Percentiles rank a stretch among this genome's conserved stretches.
phyloP scores from a whole-genome alignment of 2,888 invertebrate species.

The Heliconius ismenius region DNA sequence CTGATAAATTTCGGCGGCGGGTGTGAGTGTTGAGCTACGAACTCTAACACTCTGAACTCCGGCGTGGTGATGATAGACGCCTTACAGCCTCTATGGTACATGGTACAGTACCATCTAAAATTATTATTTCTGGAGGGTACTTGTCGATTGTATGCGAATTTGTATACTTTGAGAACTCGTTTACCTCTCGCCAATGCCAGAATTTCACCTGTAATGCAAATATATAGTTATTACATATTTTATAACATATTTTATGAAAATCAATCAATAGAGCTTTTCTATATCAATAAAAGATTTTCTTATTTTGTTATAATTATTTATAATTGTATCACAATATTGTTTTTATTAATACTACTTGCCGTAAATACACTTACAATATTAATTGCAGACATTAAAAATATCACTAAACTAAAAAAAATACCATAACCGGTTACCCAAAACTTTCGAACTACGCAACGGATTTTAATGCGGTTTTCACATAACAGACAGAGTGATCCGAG shows the following conservation, averaged over 20 bases:
- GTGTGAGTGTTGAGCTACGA: constrained; percentile 44
- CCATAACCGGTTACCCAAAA: not conserved
- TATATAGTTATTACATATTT: not conserved
- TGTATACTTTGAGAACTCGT: constrained; percentile 26
- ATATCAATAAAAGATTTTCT: not conserved
- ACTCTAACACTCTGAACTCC: constrained; percentile 30
- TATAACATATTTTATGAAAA: no score
- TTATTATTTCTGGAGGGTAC: constrained; percentile 28
- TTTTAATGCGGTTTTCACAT: not conserved
- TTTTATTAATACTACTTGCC: not conserved
- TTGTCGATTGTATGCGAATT: constrained; percentile 39
- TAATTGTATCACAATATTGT: not conserved
- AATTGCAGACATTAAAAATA: not conserved
- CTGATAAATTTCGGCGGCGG: constrained; percentile 29
- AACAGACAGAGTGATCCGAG: not conserved
- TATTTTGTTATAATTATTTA: constrained; percentile 2
- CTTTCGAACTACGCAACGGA: not conserved
- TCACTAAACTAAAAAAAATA: not conserved
- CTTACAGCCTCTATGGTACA: constrained; percentile 49
- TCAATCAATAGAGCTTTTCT: not conserved
- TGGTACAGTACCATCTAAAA: constrained; percentile 48
- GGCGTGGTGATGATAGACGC: constrained; percentile 43
- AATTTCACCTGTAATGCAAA: constrained; percentile 30
- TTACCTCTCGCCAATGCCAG: constrained; percentile 30
- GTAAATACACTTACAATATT: not conserved